Conservation (phyloP, 2,113 vertebrate species). For the Hippopotamus amphibius region DNA sequence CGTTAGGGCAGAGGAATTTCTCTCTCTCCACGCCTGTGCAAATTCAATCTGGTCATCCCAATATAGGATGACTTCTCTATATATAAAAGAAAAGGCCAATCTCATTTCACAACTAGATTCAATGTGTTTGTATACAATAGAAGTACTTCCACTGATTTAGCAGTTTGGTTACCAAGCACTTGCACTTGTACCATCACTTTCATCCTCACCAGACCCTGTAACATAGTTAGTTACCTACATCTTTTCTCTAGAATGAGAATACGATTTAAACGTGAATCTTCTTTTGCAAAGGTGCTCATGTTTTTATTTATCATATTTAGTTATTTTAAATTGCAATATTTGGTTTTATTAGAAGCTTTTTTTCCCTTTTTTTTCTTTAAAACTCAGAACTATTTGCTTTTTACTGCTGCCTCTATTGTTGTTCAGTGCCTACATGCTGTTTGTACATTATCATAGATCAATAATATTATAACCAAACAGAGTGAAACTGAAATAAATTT, state of each 20-base stretch:
- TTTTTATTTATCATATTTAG: background rate
- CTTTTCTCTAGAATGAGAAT: background rate
- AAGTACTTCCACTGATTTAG: background rate
- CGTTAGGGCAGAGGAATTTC: background rate
- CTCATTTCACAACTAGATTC: background rate
- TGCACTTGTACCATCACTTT: background rate
- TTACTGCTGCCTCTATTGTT: background rate
- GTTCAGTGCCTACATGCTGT: constrained; percentile 47
- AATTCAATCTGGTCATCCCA: background rate
- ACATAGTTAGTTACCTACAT: background rate
- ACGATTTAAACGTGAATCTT: background rate
- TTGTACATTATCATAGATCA: constrained; percentile 25
- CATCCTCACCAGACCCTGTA: background rate
- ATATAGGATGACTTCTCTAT: background rate
- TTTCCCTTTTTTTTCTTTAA: background rate
- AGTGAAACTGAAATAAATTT: constrained; percentile 62
- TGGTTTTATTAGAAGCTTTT: background rate
- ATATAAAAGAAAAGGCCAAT: background rate
- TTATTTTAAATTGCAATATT: background rate
- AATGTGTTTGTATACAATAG: rapidly evolving
- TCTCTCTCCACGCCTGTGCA: background rate
- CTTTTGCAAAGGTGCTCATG: background rate
- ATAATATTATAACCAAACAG: background rate
- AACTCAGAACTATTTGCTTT: background rate
- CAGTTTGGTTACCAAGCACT: background rate